Evolutionary conservation across 2,888 invertebrate species (phyloP).

Genomic region (Limnephilus lunatus): DNA sequence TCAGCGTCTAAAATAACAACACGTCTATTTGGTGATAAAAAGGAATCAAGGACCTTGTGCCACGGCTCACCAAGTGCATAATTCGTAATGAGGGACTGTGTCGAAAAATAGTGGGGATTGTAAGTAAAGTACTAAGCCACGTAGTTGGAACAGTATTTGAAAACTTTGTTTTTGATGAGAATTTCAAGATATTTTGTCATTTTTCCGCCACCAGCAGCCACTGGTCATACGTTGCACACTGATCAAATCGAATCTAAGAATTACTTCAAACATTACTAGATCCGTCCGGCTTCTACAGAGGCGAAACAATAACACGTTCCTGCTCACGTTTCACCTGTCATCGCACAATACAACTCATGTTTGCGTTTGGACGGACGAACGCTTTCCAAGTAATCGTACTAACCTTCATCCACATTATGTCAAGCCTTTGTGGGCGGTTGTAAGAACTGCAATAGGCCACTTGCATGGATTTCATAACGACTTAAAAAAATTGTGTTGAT

Average conservation of each 20-base stretch:
- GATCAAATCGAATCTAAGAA: neutral
- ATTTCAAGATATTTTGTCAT: too few species aligned
- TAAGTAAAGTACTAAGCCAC: too few species aligned
- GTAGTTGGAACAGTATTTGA: too few species aligned
- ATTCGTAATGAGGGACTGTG: too few species aligned
- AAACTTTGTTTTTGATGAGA: too few species aligned
- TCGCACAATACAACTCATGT: neutral
- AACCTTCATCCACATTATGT: neutral
- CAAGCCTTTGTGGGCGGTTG: neutral
- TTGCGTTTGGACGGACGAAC: neutral
- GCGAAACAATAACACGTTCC: neutral
- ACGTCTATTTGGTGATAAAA: too few species aligned
- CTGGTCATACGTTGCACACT: neutral
- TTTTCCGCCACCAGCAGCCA: neutral
- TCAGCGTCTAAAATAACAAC: too few species aligned
- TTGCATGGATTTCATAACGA: too few species aligned
- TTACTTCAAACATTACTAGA: neutral
- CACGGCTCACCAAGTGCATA: too few species aligned
- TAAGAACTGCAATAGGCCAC: neutral
- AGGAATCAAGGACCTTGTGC: too few species aligned
- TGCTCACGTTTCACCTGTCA: neutral
- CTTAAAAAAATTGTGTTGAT: too few species aligned
- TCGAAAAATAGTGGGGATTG: too few species aligned
- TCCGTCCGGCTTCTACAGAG: neutral
- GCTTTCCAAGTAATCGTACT: neutral